phyloP scores from a whole-genome alignment of 2,797 vertebrate species.

The Florisuga fusca region DNA sequence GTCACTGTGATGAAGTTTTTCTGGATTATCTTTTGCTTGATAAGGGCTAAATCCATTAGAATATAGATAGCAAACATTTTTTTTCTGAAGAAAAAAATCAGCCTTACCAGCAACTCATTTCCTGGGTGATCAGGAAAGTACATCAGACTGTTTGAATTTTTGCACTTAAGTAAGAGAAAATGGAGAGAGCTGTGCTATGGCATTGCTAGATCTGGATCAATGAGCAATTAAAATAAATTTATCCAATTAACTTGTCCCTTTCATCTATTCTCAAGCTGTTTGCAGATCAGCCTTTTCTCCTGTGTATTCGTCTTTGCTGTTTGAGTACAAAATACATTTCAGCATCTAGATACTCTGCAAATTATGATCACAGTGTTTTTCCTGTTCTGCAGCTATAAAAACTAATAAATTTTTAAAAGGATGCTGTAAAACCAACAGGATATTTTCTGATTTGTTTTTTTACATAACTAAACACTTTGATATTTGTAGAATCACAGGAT shows the following conservation, averaged over 20 bases:
- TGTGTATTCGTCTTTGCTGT: not conserved
- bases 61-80: not conserved
- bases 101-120: not conserved
- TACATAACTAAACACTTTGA: not conserved
- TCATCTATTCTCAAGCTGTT: not conserved
- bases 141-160: not conserved
- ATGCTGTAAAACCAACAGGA: not conserved
- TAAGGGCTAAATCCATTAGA: not conserved
- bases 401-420: not conserved
- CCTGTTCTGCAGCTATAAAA: not conserved
- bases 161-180: not conserved
- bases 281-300: not conserved
- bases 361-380: not conserved
- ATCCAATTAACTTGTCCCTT: constrained; percentile 16
- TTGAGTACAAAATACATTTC: not conserved
- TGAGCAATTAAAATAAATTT: constrained; percentile 26
- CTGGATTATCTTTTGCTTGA: not conserved
- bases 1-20: not conserved
- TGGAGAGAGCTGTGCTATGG: not conserved
- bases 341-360: not conserved
- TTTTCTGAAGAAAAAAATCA: not conserved
- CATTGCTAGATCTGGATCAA: not conserved
- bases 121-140: not conserved
- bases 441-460: not conserved
- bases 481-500: not conserved